Conservation (phyloP, 2,888 invertebrate species). For the Busseola fusca region DNA sequence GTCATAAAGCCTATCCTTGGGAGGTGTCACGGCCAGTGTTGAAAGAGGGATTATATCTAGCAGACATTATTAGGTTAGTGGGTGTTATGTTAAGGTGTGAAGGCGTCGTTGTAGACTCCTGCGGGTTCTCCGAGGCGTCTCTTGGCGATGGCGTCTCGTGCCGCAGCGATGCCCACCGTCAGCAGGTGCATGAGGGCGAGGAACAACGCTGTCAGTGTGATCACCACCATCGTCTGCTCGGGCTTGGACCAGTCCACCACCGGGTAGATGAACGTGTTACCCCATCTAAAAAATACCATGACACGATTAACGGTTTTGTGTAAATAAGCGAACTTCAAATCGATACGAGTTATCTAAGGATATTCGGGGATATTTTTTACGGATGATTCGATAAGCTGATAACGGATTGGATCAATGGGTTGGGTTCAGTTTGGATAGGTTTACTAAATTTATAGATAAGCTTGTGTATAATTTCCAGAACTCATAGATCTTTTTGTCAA, state of each 20-base stretch:
- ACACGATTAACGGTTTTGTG: neutral
- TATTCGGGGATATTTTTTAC: neutral
- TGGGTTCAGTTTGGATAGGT: neutral
- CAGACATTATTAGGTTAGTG: neutral
- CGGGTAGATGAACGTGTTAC: slow-evolving; percentile 92
- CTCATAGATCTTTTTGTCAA: neutral
- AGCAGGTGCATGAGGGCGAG: slow-evolving; percentile 91
- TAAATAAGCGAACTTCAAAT: neutral
- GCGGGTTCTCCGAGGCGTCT: slow-evolving; percentile 67
- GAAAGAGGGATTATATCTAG: slow-evolving; percentile 8
- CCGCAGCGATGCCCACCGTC: slow-evolving; percentile 89
- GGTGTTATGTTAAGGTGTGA: slow-evolving; percentile 69
- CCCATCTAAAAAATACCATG: slow-evolving; percentile 86
- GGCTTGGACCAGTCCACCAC: slow-evolving; percentile 94
- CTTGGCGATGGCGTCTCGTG: slow-evolving; percentile 80
- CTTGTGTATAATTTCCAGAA: slow-evolving; percentile 5
- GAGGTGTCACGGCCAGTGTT: slow-evolving; percentile 23
- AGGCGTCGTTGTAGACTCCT: slow-evolving; percentile 82
- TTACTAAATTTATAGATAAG: neutral
- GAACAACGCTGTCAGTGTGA: slow-evolving; percentile 91
- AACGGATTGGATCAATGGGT: slow-evolving; percentile 1
- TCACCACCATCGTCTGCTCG: slow-evolving; percentile 90
- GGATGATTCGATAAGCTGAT: slow-evolving; percentile 32
- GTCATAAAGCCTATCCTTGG: slow-evolving; percentile 25
- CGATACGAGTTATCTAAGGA: slow-evolving; percentile 15